Conservation (phyloP, 2,797 vertebrate genomes). For the Loris lydekkerianus region DNA sequence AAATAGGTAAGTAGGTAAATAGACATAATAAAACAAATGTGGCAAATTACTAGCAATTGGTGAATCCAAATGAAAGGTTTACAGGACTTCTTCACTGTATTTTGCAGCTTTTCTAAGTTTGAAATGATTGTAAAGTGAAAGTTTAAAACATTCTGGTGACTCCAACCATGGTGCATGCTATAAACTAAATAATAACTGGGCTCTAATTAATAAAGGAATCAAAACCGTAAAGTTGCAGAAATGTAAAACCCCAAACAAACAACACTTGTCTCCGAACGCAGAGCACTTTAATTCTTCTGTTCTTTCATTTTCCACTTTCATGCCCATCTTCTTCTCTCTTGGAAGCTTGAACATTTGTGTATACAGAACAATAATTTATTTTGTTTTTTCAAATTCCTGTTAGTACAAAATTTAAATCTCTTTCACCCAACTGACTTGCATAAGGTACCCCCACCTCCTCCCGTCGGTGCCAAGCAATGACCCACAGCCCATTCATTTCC, state of each 20-base stretch:
- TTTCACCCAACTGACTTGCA: neutral
- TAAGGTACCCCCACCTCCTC: neutral
- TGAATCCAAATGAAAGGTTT: neutral
- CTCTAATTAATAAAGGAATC: neutral
- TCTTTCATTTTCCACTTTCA: neutral
- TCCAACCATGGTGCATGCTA: neutral
- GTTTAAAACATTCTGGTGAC: neutral
- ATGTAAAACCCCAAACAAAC: neutral
- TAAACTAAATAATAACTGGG: neutral
- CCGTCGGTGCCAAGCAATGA: neutral
- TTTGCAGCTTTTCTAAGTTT: slow-evolving; percentile 47
- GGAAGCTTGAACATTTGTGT: neutral
- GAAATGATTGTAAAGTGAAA: neutral
- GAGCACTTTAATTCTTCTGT: neutral
- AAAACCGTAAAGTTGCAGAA: neutral
- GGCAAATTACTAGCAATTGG: neutral
- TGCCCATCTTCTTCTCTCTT: neutral
- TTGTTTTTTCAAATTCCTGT: neutral
- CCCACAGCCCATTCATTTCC: neutral
- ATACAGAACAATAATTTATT: neutral
- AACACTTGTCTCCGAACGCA: neutral
- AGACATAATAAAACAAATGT: neutral
- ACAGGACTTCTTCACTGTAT: neutral
- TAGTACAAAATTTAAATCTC: neutral
- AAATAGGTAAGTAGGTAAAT: neutral